Evolutionary conservation across 2,113 vertebrate species (phyloP), one percentile per base, ranked within the genome.

Genomic region (Cathartes aura): DNA sequence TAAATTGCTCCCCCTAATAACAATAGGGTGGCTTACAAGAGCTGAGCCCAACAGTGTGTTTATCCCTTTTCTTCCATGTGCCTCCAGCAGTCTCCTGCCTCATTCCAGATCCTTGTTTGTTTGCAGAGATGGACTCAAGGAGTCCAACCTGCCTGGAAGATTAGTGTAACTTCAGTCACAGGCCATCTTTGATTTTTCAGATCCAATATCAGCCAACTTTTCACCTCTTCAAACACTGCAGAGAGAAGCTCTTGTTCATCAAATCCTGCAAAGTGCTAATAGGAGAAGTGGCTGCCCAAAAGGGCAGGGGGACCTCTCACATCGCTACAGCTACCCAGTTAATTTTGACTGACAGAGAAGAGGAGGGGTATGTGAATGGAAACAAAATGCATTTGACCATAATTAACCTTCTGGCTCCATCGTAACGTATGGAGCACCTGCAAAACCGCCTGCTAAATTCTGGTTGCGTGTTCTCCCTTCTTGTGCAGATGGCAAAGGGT

Each of bases 351-450:
- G 72, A 47, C 15, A 16, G 23, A 38, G n/a, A 14, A 71, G 38
- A 55, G 58, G 34, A 82, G 13, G 4, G 4, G 2, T 36, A 32
- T 47, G 30, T 0, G 3, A 76, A 52, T 30, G 12, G 15, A 20
- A 87, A 26, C 12, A 52, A 52, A 82, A 68, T 1, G 2, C 9
- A n/a, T 13, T 45, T 64, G 27, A 50, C 36, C 22, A 20, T 21
- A 60, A 68, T 64, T 94, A 40, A 47, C 6, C 6, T 87, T 67
- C 68, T 80, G 58, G 14, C 9, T 95, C 23, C 48, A 52, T 52
- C 29, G 5, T 30, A 75, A 60, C 0, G 0, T 29, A 19, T 0
- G 1, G 34, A 70, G 20, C 45, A 93, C 34, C 53, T 87, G 71
- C 43, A 85, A 85, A 80, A 56, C 12, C 2, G 2, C 36, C 43